Evolutionary conservation across 2,797 vertebrate species (phyloP), one percentile per base, ranked within the genome.

Genomic region (Pygocentrus nattereri): DNA sequence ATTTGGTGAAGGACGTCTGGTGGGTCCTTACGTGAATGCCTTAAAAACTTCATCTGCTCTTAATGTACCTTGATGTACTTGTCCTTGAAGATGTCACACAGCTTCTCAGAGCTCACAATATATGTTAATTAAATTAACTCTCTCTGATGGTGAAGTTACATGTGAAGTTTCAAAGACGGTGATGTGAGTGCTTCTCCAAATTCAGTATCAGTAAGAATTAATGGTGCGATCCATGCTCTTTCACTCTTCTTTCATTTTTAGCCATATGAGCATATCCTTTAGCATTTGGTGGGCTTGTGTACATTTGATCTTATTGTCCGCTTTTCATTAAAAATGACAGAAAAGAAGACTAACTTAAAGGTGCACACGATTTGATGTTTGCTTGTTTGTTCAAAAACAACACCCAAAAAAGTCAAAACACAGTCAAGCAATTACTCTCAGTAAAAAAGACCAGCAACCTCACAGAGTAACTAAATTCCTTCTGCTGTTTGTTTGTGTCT

Each of bases 401-500:
- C n/a, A n/a, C 23, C 16, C 67, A 18, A 27, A 64, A 47, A 25
- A 65, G 67, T 23, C 34, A 74, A 21, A 56, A 44, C 30, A 47
- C 41, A 49, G 71, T 47, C 11, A 65, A 50, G 16, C 5, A 70
- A 21, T 15, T 58, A 23, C 79, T 52, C 25, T 47, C 74, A n/a
- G 34, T 19, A 38, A 61, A 76, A 58, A 47, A 62, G 78, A 64
- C 69, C 47, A 64, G 54, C 31, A 25, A 80, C 44, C 74, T 73
- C 31, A 44, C 80, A 85, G 82, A 84, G 80, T 85, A 84, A 81
- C 84, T 58, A 49, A 59, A 81, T 50, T 83, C 76, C 70, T 58
- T 76, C 52, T 75, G 73, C 76, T 88, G 83, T 91, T 89, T 88
- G 82, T 89, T 90, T 91, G 86, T 79, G 75, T 87, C 85, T 85